Percentiles rank a stretch among this genome's conserved stretches.
Evolutionary conservation across 1,140 invertebrate genomes (phyloP).

Genomic region (Drosophila navojoa): DNA sequence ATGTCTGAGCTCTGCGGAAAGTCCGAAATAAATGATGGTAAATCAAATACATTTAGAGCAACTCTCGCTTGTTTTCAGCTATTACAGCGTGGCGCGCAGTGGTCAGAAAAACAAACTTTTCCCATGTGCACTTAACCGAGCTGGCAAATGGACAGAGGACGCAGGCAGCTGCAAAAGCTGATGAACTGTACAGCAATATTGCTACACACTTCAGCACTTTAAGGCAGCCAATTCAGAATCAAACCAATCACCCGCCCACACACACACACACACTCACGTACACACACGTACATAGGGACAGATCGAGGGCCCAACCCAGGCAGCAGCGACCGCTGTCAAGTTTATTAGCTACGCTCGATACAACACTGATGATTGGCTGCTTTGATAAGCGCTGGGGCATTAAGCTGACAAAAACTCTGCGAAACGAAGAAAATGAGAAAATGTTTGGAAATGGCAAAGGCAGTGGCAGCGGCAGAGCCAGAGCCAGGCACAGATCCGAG

Average conservation of each 20-base stretch:
- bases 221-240: constrained; percentile 1
- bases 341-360: constrained; percentile 76
- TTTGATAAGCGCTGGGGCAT: constrained; percentile 72
- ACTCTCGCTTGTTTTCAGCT: constrained; percentile 53
- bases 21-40: constrained; percentile 17
- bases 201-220: constrained; percentile 26
- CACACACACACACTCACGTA: not conserved
- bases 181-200: constrained; percentile 29
- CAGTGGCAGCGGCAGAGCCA: constrained; percentile 8
- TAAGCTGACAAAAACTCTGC: constrained; percentile 78
- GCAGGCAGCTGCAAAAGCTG: constrained; percentile 14
- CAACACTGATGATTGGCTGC: constrained; percentile 77
- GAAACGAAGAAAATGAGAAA: constrained; percentile 61
- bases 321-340: constrained; percentile 51
- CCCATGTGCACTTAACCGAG: constrained; percentile 63
- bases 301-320: not conserved
- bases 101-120: constrained; percentile 44
- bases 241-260: not conserved
- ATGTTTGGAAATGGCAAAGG: constrained; percentile 17
- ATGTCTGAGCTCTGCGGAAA: constrained; percentile 14
- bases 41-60: constrained; percentile 32
- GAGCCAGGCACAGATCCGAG: too few relatives aligned
- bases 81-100: constrained; percentile 55
- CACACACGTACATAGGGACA: not conserved
- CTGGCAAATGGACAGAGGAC: constrained; percentile 15